These are phyloP conservation scores for Caenorhabditis imperialis DNA, from an alignment of 2,888 invertebrate genomes.

Conservation along the genomic window DNA sequence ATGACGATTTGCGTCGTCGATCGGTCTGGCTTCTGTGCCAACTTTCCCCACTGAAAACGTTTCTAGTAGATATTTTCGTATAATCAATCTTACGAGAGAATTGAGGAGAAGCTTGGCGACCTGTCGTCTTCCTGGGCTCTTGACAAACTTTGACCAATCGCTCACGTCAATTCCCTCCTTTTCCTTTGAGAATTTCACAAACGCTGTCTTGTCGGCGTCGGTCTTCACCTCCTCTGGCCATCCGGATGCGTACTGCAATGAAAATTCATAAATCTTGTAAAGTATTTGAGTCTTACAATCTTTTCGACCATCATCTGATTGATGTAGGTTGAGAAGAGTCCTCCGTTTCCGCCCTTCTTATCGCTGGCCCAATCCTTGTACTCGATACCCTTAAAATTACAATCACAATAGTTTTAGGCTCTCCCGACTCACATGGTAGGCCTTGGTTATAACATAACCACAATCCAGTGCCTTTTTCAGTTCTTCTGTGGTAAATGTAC, in stretches of 20 bases:
- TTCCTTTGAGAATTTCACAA: not conserved
- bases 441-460: not conserved
- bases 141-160: not conserved
- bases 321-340: conserved; percentile 2
- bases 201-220: not conserved
- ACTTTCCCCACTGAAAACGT: conserved; percentile 3
- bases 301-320: conserved; percentile 15
- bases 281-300: not conserved
- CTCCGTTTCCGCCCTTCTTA: not conserved
- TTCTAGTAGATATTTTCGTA: not conserved
- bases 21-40: not conserved
- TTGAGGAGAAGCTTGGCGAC: conserved; percentile 1
- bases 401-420: too few species aligned
- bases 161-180: not conserved
- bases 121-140: not conserved
- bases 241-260: not conserved
- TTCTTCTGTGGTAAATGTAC: not conserved
- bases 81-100: conserved; percentile 3
- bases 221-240: not conserved
- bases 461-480: not conserved
- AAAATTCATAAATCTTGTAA: too few species aligned
- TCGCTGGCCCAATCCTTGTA: conserved; percentile 3
- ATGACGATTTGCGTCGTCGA: not conserved
- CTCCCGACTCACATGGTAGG: conserved; percentile 12
- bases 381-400: not conserved